These are phyloP conservation scores for Tetanocera ferruginea DNA, from an alignment of 2,888 invertebrate genomes.

Conservation along the genomic window DNA sequence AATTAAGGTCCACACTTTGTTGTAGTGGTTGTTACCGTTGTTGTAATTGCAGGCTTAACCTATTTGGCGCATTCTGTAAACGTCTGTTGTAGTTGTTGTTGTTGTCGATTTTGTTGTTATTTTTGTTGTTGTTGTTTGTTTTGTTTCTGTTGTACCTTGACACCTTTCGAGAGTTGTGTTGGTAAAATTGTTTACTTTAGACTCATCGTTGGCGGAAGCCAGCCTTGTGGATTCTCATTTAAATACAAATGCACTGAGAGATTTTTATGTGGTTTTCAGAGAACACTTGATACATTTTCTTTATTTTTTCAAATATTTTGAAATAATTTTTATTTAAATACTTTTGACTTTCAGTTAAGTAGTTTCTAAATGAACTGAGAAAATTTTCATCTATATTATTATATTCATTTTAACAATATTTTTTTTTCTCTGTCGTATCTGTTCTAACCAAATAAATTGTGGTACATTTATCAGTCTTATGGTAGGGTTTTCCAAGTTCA, in stretches of 20 bases:
- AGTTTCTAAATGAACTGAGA: too few species aligned
- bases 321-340: too few species aligned
- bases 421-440: conserved; percentile 41
- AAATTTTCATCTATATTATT: too few species aligned
- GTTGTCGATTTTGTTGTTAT: conserved; percentile 19
- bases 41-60: neutral
- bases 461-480: conserved; percentile 30
- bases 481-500: neutral
- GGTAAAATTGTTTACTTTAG: neutral
- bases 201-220: neutral
- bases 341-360: neutral
- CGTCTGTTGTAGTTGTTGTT: neutral
- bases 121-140: neutral
- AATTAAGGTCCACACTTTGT: conserved; percentile 2
- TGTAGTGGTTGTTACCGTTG: neutral
- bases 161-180: neutral
- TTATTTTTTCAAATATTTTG: too few species aligned
- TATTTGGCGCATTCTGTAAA: too few species aligned
- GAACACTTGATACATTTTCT: too few species aligned
- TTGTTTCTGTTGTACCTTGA: too few species aligned
- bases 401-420: neutral
- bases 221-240: conserved; percentile 3
- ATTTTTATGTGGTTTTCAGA: too few species aligned
- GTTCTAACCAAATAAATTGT: conserved; percentile 41
- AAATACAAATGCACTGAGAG: neutral